phyloP scores from a whole-genome alignment of 1,140 invertebrate species.

The Brachionus plicatilis region DNA sequence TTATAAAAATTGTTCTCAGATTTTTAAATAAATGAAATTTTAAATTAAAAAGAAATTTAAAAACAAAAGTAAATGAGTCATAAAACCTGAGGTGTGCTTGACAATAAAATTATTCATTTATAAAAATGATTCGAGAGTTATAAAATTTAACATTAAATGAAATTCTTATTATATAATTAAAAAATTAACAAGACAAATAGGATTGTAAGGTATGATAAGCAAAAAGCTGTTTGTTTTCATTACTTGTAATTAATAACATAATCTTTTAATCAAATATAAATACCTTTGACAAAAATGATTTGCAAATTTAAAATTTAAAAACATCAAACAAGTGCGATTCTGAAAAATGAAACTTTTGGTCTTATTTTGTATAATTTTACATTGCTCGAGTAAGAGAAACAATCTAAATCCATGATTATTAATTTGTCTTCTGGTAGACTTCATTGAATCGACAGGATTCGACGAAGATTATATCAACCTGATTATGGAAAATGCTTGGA shows the following conservation, averaged over 20 bases:
- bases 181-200: background rate
- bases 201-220: background rate
- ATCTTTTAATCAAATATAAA: constrained; percentile 1
- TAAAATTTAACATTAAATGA: background rate
- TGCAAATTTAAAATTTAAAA: background rate
- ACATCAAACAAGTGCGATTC: background rate
- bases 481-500: constrained; percentile 3
- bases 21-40: background rate
- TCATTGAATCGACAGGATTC: background rate
- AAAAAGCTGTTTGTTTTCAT: background rate
- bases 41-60: background rate
- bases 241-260: background rate
- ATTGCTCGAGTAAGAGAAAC: background rate
- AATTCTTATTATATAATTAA: background rate
- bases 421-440: background rate
- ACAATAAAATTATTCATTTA: background rate
- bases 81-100: background rate
- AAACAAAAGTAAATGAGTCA: background rate
- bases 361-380: background rate
- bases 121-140: background rate
- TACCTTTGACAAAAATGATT: background rate
- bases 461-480: background rate
- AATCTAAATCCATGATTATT: background rate
- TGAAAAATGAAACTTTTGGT: background rate
- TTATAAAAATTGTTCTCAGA: no score